Evolutionary conservation across 2,888 invertebrate species (phyloP).

Genomic region (Drosophila rubida): DNA sequence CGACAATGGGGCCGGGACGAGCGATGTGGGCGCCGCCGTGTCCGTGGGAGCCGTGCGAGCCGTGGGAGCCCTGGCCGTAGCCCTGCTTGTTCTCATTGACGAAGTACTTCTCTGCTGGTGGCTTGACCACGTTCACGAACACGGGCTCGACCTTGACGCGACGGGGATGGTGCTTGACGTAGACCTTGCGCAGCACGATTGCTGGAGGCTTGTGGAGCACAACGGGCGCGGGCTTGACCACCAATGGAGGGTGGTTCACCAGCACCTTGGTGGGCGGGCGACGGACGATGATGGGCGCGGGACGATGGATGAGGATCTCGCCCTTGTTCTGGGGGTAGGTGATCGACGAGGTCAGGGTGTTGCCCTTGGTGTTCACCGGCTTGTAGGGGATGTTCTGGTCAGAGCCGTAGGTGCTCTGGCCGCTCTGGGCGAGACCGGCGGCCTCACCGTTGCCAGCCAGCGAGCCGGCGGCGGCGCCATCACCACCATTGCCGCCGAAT

Average conservation of each 20-base stretch:
- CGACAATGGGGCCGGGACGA: slow-evolving; percentile 50
- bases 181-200: slow-evolving; percentile 83
- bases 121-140: slow-evolving; percentile 83
- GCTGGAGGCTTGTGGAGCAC: slow-evolving; percentile 84
- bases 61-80: slow-evolving; percentile 50
- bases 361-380: slow-evolving; percentile 78
- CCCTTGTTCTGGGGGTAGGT: slow-evolving; percentile 83
- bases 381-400: slow-evolving; percentile 78
- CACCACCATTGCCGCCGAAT: slow-evolving; percentile 27
- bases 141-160: slow-evolving; percentile 84
- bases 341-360: slow-evolving; percentile 79
- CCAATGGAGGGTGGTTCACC: slow-evolving; percentile 84
- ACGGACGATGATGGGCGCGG: slow-evolving; percentile 84
- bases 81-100: slow-evolving; percentile 83
- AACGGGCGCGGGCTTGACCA: slow-evolving; percentile 84
- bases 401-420: slow-evolving; percentile 62
- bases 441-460: slow-evolving; percentile 51
- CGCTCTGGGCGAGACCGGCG: slow-evolving; percentile 49
- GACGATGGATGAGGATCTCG: slow-evolving; percentile 84
- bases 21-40: slow-evolving; percentile 24
- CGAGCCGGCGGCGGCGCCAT: slow-evolving; percentile 38
- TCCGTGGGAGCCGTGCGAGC: slow-evolving; percentile 22
- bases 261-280: slow-evolving; percentile 84
- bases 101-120: slow-evolving; percentile 84
- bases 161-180: slow-evolving; percentile 82